Conservation (phyloP, 2,888 invertebrate genomes). For the Eilema caniola region DNA sequence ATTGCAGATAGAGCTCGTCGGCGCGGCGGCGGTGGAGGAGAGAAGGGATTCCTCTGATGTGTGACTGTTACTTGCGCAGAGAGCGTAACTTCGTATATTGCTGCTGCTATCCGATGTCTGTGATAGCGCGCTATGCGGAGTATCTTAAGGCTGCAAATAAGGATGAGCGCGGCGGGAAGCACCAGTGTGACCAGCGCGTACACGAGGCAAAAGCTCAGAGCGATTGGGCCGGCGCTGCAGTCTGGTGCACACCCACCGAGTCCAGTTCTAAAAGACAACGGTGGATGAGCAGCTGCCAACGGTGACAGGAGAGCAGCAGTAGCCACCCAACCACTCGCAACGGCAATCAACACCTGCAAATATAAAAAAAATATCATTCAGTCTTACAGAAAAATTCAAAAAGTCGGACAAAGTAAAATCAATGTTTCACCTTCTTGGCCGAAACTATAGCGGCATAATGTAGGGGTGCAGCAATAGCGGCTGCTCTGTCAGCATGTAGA, state of each 20-base stretch:
- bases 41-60: slow-evolving; percentile 93
- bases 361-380: not conserved
- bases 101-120: slow-evolving; percentile 93
- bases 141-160: slow-evolving; percentile 91
- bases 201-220: slow-evolving; percentile 88
- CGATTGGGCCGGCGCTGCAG: slow-evolving; percentile 88
- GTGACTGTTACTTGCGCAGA: slow-evolving; percentile 95
- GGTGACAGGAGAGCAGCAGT: slow-evolving; percentile 89
- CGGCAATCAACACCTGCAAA: slow-evolving; percentile 88
- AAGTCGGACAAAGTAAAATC: too few relatives aligned
- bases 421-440: slow-evolving; percentile 87
- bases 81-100: slow-evolving; percentile 94
- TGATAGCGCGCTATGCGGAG: slow-evolving; percentile 91
- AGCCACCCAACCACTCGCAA: slow-evolving; percentile 90
- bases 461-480: slow-evolving; percentile 92
- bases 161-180: slow-evolving; percentile 89
- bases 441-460: slow-evolving; percentile 93
- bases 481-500: slow-evolving; percentile 92
- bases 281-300: slow-evolving; percentile 87
- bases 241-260: slow-evolving; percentile 90
- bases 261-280: slow-evolving; percentile 73
- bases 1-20: slow-evolving; percentile 89
- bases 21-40: slow-evolving; percentile 89
- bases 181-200: slow-evolving; percentile 89
- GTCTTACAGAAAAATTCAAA: not conserved